Base-by-base conservation (phyloP, 2,888 invertebrate species). In the Scaptomyza caliginosa region DNA sequence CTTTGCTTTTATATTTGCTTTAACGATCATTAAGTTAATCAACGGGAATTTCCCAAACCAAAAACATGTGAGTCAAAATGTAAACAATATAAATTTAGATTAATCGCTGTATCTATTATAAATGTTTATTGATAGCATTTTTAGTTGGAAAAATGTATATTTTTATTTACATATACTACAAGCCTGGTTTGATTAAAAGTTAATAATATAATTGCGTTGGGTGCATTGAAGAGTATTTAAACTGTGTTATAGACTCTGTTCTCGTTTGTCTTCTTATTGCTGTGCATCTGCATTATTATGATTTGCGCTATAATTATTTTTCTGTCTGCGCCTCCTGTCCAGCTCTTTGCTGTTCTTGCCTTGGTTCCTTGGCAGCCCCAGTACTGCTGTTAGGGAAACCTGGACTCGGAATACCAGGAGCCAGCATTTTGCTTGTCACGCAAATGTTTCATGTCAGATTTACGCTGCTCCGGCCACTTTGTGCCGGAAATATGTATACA, bases 381-480 rank as follows among this genome's bases (percentile, higher is more conserved):
- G 34, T 7, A 21, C 16, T 21, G 52, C 6, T 26, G 32, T 38
- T 21, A 43, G 48, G 30, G 30, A 16, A 30, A 39, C 23, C 49
- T 23, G 65, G 43, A 45, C 30, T 30, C 10, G 65, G 55, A n/a
- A 45, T 13, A 39, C 32, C 38, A 34, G 30, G 16, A 45, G 34
- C 64, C 71, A 63, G 68, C 83, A 68, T 81, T 82, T 68, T 62
- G 67, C 74, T 73, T 86, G 84, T 83, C 83, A 83, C 74, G 83
- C 74, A 69, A 86, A 83, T 77, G 84, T 83, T 83, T 77, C 78
- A 64, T 74, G 83, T 83, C 86, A 81, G 86, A 83, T 83, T 86
- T 81, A 54, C 70, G 66, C 67, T 71, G 66, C 69, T 68, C 72
- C 78, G 59, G 70, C 74, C 64, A 73, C 84, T 78, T 83, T 74